Base-by-base conservation (phyloP, 1,140 invertebrate species). In the Drosophila erecta region DNA sequence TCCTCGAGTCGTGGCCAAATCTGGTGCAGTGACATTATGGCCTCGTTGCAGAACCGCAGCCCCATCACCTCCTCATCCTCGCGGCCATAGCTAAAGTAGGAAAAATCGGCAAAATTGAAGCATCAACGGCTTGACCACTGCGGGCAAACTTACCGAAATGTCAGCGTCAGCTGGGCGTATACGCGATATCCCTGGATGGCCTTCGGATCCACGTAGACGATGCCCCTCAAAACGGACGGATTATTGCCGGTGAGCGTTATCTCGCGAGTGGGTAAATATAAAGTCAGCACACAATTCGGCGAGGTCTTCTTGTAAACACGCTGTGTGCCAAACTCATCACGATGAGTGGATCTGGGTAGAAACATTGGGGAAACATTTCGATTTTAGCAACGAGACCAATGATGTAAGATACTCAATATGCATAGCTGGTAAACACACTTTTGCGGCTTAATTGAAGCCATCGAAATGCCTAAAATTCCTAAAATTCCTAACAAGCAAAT, bases 1-100 rank as follows among this genome's bases (percentile, higher is more conserved):
- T 93, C 93, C 46, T 95, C 94, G n/a, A 84, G 66, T 8, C 92
- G 84, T 2, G 97, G 97, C 93, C 97, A 97, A 33, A 98, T 94
- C 91, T 98, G 97, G 41, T 96, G 95, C 20, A 97, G 92, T 78
- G 96, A 96, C 94, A 98, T 96, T 71, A 97, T 95, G 40, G 97
- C 96, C 92, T 98, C 97, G 89, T 98, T 98, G 93, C 96, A 97
- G 93, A 98, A 98, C 90, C 97, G 96, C 61, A 98, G 93, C 0
- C 97, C 97, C 96, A 98, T 97, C 12, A 98, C 96, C 92, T 98
- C 97, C 90, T 98, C 97, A 90, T 98, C 97, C 93, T 98, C 97
- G 38, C 97, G 93, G 0, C 97, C 97, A 85, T 98, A 98, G 56
- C 97, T 96, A 86, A 1, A 79, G 44, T 65, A 41, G 2, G 40